Evolutionary conservation across 1,140 invertebrate genomes (phyloP).

Genomic region (Drosophila melanogaster): DNA sequence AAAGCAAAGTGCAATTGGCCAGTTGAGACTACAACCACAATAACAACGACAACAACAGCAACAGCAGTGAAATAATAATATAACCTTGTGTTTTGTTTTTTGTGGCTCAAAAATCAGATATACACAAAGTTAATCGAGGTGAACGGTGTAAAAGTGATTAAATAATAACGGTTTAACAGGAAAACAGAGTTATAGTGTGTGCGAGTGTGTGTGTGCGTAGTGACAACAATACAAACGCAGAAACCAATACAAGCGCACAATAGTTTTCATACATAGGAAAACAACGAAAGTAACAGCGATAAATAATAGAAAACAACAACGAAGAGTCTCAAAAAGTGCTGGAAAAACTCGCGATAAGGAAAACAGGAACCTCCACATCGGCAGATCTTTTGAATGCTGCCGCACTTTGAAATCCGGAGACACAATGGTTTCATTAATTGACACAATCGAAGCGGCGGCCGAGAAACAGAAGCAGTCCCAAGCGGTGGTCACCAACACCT

Average conservation of each 20-base stretch:
- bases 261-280: conserved; percentile 52
- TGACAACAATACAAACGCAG: conserved; percentile 45
- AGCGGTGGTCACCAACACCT: conserved; percentile 17
- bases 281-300: conserved; percentile 43
- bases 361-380: conserved; percentile 46
- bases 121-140: conserved; percentile 1
- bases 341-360: conserved; percentile 48
- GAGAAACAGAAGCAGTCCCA: conserved; percentile 58
- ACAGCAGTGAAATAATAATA: conserved; percentile 35
- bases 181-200: conserved; percentile 30
- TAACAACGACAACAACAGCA: conserved; percentile 59
- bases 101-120: conserved; percentile 42
- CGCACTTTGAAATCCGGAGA: conserved; percentile 57
- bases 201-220: conserved; percentile 38
- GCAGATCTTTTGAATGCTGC: conserved; percentile 69
- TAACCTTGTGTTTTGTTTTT: conserved; percentile 67
- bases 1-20: conserved; percentile 52
- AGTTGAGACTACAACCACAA: conserved; percentile 35
- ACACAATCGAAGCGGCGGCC: conserved; percentile 69
- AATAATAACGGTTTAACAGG: conserved; percentile 30
- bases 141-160: conserved; percentile 45
- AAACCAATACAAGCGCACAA: conserved; percentile 35
- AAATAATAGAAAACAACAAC: conserved; percentile 32
- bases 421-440: conserved; percentile 82
- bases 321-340: conserved; percentile 63